Conservation (phyloP, 2,888 invertebrate species). For the Muschampia plurimacula region DNA sequence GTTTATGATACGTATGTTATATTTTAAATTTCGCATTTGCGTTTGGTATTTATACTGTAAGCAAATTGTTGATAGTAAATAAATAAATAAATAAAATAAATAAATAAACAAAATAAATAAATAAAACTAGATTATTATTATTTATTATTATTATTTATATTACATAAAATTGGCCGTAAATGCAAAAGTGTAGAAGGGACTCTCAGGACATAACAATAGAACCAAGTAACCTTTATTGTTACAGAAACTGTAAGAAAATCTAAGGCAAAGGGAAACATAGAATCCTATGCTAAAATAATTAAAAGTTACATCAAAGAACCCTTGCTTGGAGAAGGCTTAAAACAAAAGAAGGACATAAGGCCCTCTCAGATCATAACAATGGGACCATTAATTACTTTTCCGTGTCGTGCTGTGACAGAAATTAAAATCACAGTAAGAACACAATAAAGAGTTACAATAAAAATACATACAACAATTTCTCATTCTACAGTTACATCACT, state of each 20-base stretch:
- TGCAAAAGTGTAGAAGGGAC: not conserved
- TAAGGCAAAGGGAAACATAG: not conserved
- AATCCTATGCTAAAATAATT: not conserved
- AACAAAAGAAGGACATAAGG: not conserved
- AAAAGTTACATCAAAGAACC: not conserved
- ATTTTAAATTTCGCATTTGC: too few relatives aligned
- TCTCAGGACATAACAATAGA: slow-evolving; percentile 4
- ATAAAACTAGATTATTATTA: too few relatives aligned
- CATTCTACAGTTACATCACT: slow-evolving; percentile 13
- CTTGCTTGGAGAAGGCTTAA: not conserved
- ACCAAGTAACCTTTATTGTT: not conserved
- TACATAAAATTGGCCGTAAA: too few relatives aligned
- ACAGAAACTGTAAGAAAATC: not conserved
- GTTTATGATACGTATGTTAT: too few relatives aligned
- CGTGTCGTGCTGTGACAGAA: slow-evolving; percentile 2
- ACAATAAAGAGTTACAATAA: slow-evolving; percentile 1
- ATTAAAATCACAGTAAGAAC: not conserved
- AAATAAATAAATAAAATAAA: too few relatives aligned
- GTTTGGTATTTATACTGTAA: too few relatives aligned
- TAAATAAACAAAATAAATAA: too few relatives aligned
- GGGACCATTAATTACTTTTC: not conserved
- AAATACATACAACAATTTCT: slow-evolving; percentile 6
- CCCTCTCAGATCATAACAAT: slow-evolving; percentile 4
- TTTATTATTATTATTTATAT: too few relatives aligned
- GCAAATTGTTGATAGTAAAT: too few relatives aligned